Evolutionary conservation across 2,113 vertebrate genomes (phyloP).

Genomic region (Platysteira castanea): DNA sequence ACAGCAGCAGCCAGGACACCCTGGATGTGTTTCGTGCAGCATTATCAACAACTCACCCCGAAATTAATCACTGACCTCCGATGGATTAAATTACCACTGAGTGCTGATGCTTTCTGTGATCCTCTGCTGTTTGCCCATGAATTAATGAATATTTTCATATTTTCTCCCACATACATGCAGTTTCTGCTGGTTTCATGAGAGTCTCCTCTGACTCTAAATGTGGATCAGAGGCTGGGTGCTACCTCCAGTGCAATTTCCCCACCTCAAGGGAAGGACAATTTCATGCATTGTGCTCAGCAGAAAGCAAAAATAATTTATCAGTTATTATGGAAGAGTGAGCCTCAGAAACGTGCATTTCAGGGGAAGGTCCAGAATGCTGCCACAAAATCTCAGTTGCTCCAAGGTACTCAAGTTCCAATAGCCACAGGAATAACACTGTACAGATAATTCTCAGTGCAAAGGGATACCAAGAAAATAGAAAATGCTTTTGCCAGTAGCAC

Average conservation of each 20-base stretch:
- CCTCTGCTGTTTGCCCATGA: background rate
- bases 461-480: background rate
- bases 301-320: background rate
- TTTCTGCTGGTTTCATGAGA: background rate
- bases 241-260: background rate
- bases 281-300: background rate
- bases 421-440: background rate
- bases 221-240: background rate
- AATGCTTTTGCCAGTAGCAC: background rate
- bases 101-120: background rate
- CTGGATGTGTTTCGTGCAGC: accelerated
- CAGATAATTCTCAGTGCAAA: background rate
- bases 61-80: background rate
- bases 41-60: background rate
- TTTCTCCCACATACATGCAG: too few species aligned
- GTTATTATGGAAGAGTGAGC: background rate
- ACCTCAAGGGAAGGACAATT: background rate
- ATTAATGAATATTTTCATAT: background rate
- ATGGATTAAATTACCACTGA: background rate
- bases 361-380: background rate
- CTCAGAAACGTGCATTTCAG: background rate
- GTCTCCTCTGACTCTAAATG: background rate
- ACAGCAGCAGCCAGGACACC: background rate
- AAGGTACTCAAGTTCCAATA: background rate
- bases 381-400: background rate